Base-by-base conservation (phyloP, 2,797 vertebrate genomes). In the Enoplosus armatus region DNA sequence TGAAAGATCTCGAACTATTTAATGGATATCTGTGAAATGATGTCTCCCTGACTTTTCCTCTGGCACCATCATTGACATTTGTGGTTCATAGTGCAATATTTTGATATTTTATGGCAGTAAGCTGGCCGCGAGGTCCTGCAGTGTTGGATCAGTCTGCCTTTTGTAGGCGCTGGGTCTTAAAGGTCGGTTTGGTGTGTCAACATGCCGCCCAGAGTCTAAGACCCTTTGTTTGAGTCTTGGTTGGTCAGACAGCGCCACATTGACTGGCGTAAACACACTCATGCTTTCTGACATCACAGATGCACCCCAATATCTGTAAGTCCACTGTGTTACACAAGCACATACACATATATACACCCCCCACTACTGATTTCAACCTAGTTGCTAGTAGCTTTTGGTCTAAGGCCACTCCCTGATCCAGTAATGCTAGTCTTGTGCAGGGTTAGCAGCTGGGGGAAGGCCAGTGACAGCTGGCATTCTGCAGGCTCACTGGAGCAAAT, bases 401-500 rank as follows among this genome's bases (percentile, higher is more conserved):
- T 61, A 60, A 45, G 64, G 83, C 87, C 75, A 14, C 89, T 80
- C 87, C 91, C 84, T 84, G 58, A 47, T 47, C 41, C 80, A 66
- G 79, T 88, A 81, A 84, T 80, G 73, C 79, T 39, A 79, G 85
- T 90, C 79, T 87, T 81, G 85, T 80, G 87, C 71, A 29, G 66
- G 73, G 77, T 67, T 72, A 84, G 80, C 89, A 91, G 85, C 87
- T 89, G 91, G 71, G 71, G 73, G 76, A 37, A 37, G 75, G 67
- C 59, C 31, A 27, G 81, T 76, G 87, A 91, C 91, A 93, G 90
- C 90, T 91, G 93, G 88, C 84, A 72, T 83, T 87, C 87, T 89
- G 84, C 80, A 80, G 68, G 82, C 78, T 85, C 84, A 78, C 69
- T 87, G 79, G 69, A 83, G 83, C 89, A 80, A 84, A 86, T 37